phyloP scores from a whole-genome alignment of 2,888 invertebrate genomes.

The Clostera curtula region DNA sequence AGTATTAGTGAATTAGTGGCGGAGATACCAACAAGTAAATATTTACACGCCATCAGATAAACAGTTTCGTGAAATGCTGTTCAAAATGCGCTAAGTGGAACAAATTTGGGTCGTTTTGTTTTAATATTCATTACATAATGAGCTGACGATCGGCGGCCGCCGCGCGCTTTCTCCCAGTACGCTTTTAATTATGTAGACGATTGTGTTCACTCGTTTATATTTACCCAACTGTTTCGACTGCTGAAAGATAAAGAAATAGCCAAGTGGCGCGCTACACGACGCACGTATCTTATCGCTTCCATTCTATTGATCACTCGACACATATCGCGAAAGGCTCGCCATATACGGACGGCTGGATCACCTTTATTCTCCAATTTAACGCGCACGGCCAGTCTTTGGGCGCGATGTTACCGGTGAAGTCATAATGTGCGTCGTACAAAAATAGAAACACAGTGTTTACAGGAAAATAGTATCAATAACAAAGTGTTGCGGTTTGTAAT shows the following conservation, averaged over 20 bases:
- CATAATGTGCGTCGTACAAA: constrained; percentile 67
- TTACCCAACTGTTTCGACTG: constrained; percentile 69
- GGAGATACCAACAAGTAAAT: constrained; percentile 28
- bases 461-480: constrained; percentile 71
- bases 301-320: constrained; percentile 69
- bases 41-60: constrained; percentile 25
- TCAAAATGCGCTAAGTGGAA: constrained; percentile 31
- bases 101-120: constrained; percentile 60
- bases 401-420: constrained; percentile 70
- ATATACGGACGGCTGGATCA: constrained; percentile 62
- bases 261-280: constrained; percentile 53
- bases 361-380: constrained; percentile 69
- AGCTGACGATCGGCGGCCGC: constrained; percentile 46
- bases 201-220: constrained; percentile 63
- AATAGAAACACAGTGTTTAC: constrained; percentile 69
- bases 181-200: constrained; percentile 64
- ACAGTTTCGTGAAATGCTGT: constrained; percentile 14
- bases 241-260: constrained; percentile 68
- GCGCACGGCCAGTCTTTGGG: constrained; percentile 50
- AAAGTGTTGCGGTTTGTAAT: constrained; percentile 72
- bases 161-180: constrained; percentile 64
- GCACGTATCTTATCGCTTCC: constrained; percentile 65
- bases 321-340: constrained; percentile 66
- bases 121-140: constrained; percentile 71
- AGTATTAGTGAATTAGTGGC: constrained; percentile 23